Percentiles rank a stretch among this genome's conserved stretches.
These are phyloP conservation scores for Lanius ludovicianus DNA, from an alignment of 2,113 vertebrate species.

Conservation along the genomic window DNA sequence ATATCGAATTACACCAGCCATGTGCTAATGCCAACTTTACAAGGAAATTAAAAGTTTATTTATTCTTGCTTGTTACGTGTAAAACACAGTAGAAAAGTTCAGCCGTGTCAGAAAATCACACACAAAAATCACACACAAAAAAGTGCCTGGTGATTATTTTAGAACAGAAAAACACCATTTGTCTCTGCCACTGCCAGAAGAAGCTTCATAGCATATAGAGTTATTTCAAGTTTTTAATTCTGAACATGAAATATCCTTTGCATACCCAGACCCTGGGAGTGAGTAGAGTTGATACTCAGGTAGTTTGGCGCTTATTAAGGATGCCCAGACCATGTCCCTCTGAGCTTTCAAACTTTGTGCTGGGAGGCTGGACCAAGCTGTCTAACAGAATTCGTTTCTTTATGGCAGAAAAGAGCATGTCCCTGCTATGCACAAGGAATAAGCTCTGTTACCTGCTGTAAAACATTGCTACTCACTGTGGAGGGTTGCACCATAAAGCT, in stretches of 20 bases:
- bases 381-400: neutral
- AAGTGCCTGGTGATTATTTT: neutral
- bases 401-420: neutral
- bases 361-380: neutral
- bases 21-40: neutral
- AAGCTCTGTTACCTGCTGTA: neutral
- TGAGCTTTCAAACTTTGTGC: neutral
- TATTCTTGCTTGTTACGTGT: neutral
- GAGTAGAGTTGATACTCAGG: neutral
- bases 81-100: neutral
- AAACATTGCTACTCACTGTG: rapidly evolving
- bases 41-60: neutral
- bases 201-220: neutral
- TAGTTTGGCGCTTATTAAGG: neutral
- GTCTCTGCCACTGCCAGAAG: neutral
- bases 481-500: neutral
- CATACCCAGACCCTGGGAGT: neutral
- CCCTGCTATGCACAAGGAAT: neutral
- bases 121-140: neutral
- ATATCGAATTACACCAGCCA: rapidly evolving
- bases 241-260: neutral
- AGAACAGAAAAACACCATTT: neutral
- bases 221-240: neutral
- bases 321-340: neutral
- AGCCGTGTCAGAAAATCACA: neutral